Evolutionary conservation across 1,140 invertebrate species (phyloP), one percentile per base, ranked within the genome.

Genomic region (Habropoda laboriosa): DNA sequence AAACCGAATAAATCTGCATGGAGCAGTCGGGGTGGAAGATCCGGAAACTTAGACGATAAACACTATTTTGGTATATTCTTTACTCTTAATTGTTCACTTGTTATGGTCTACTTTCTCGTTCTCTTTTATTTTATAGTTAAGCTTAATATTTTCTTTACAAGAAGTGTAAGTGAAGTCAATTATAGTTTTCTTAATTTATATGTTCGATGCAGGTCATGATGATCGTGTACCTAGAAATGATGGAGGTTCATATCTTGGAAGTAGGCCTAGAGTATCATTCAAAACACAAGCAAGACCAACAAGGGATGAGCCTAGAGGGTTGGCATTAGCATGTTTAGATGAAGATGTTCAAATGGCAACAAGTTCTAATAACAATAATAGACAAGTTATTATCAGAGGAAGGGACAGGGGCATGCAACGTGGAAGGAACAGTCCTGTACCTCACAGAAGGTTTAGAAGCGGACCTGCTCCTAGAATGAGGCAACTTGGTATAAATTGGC

Each of bases 401-500:
- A 74, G 81, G n/a, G 40, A 82, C 16, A 80, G 82, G 47, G 66
- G 82, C 2, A 71, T 51, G 1, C 60, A 64, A 16, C 71, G 87
- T 73, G 89, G 89, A 42, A 86, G 90, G 79, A 85, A 86, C 7
- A 90, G 87, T 47, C 86, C 87, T 30, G 68, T 89, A 18, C 87
- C 89, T 2, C 78, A 77, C 3, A 81, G 75, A 51, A 64, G 81
- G 21, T 73, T 76, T 8, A 85, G 87, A 78, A 71, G 68, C 42
- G 73, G 74, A 10, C 55, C 27, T 4, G 24, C 38, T 30, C 16
- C 35, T 16, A 66, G 72, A 35, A 0, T 32, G 3, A 83, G 73
- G n/a, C 40, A 35, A 8, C 58, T 55, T 57, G 27, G 27, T 57
- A 57, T n/a, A 7, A 93, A 92, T 38, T 96, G 94, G 94, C 96